Conservation (phyloP, 2,113 vertebrate genomes). For the Symphodus melops region DNA sequence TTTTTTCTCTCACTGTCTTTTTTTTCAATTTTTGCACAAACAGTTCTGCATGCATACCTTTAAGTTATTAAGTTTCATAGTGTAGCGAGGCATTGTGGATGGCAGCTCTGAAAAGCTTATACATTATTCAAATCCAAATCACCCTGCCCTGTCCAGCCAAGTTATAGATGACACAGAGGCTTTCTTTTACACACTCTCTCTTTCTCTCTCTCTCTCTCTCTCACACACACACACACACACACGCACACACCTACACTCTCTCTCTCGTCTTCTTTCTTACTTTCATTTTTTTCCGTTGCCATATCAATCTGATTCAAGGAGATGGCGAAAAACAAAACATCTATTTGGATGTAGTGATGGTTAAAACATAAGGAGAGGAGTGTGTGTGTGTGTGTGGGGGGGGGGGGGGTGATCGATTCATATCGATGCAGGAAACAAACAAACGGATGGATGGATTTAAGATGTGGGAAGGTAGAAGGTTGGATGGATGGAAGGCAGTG, state of each 20-base stretch:
- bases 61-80: constrained; percentile 67
- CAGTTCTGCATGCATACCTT: constrained; percentile 13
- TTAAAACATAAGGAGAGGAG: background rate
- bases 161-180: constrained; percentile 77
- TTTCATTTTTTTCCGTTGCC: background rate
- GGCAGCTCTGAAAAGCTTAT: constrained; percentile 71
- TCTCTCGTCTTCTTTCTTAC: background rate
- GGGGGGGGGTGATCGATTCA: no score
- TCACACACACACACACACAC: constrained; percentile 1
- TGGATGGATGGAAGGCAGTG: constrained; percentile 7
- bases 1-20: constrained; percentile 26
- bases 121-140: constrained; percentile 81
- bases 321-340: constrained; percentile 47
- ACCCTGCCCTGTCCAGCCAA: constrained; percentile 68
- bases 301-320: constrained; percentile 25
- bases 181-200: constrained; percentile 2
- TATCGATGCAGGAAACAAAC: constrained; percentile 12
- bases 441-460: constrained; percentile 4
- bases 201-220: constrained; percentile 2
- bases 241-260: background rate
- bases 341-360: constrained; percentile 23
- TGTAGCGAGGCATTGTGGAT: constrained; percentile 69
- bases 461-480: background rate
- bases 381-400: no score
- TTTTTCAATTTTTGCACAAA: constrained; percentile 10